Evolutionary conservation across 1,140 invertebrate genomes (phyloP).

Genomic region (Polyergus mexicanus): DNA sequence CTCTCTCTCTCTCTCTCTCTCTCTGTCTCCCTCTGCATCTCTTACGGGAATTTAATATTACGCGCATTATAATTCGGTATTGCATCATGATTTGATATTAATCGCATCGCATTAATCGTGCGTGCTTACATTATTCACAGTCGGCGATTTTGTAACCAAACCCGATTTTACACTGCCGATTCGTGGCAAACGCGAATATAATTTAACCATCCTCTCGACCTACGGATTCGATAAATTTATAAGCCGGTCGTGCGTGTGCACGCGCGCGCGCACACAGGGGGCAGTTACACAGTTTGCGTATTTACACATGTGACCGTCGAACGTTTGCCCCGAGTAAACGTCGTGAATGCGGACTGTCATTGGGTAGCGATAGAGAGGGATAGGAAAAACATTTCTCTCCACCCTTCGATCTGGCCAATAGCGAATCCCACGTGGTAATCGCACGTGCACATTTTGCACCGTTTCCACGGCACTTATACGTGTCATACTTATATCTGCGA

Average conservation of each 20-base stretch:
- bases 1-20: not conserved
- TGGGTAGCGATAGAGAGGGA: not conserved
- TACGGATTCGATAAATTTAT: constrained; percentile 56
- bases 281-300: constrained; percentile 55
- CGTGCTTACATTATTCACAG: constrained; percentile 46
- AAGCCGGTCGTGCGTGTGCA: constrained; percentile 25
- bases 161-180: constrained; percentile 24
- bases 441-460: constrained; percentile 44
- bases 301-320: constrained; percentile 44
- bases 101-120: constrained; percentile 36
- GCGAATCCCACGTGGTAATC: constrained; percentile 17
- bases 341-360: constrained; percentile 39
- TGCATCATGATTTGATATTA: constrained; percentile 41
- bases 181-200: constrained; percentile 41
- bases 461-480: not conserved
- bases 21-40: not conserved
- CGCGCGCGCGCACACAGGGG: not conserved
- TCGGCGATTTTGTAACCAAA: constrained; percentile 45
- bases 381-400: constrained; percentile 9
- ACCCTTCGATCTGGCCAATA: not conserved
- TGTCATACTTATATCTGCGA: not conserved
- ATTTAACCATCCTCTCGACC: constrained; percentile 52
- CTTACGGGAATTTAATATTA: constrained; percentile 9
- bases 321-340: constrained; percentile 64
- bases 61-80: constrained; percentile 12